Conservation (phyloP, 2,797 vertebrate species). For the Fistularia commersonii region DNA sequence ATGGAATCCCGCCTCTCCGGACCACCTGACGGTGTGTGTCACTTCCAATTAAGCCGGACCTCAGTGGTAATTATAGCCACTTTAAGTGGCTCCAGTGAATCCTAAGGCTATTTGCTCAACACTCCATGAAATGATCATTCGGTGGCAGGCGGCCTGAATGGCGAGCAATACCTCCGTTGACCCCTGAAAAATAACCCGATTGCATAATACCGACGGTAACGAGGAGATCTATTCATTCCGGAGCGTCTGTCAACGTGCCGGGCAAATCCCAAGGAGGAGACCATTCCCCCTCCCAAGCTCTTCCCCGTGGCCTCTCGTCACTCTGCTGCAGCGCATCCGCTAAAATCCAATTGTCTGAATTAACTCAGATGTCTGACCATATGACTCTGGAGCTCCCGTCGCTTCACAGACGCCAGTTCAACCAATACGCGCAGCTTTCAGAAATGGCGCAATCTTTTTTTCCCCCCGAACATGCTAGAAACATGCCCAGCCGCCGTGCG, state of each 20-base stretch:
- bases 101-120: slow-evolving; percentile 48
- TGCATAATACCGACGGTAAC: background rate
- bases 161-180: slow-evolving; percentile 2
- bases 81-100: slow-evolving; percentile 57
- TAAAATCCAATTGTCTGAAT: slow-evolving; percentile 54
- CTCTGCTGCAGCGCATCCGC: slow-evolving; percentile 14
- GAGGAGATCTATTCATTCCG: background rate
- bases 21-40: slow-evolving; percentile 79
- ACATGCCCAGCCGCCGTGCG: slow-evolving; percentile 4
- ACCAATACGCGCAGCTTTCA: background rate
- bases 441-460: background rate
- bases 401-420: background rate
- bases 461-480: too few relatives aligned
- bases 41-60: slow-evolving; percentile 74
- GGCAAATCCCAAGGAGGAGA: background rate
- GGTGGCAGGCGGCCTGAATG: background rate
- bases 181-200: slow-evolving; percentile 7
- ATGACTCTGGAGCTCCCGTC: background rate
- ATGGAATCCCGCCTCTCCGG: slow-evolving; percentile 34
- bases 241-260: too few relatives aligned
- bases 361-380: slow-evolving; percentile 22
- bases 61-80: slow-evolving; percentile 67
- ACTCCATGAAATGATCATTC: slow-evolving; percentile 44
- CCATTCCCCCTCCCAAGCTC: slow-evolving; percentile 3
- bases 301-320: slow-evolving; percentile 14